Evolutionary conservation across 2,888 invertebrate genomes (phyloP).

Genomic region (Stegophylla sp.): DNA sequence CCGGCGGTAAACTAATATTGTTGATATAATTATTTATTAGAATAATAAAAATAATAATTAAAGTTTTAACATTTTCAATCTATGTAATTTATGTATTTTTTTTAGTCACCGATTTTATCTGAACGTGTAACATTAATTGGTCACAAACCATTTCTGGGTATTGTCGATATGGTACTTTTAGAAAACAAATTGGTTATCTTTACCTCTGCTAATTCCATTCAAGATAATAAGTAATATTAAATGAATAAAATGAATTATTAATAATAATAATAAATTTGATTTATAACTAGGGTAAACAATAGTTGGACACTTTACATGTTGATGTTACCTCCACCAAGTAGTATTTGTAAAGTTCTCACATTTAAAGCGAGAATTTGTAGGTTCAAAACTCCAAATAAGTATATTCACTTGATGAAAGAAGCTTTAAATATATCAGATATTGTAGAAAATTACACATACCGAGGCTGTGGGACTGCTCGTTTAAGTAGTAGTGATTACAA

Average conservation of each 20-base stretch:
- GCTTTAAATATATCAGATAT: constrained; percentile 71
- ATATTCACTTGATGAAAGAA: constrained; percentile 76
- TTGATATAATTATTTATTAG: not conserved
- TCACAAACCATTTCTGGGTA: constrained; percentile 73
- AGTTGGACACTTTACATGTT: constrained; percentile 78
- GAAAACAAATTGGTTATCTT: constrained; percentile 68
- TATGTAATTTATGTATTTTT: not conserved
- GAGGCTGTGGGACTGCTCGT: constrained; percentile 43
- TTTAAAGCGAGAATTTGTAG: constrained; percentile 73
- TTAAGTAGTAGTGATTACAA: constrained; percentile 32
- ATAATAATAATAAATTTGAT: not conserved
- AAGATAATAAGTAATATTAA: constrained; percentile 50
- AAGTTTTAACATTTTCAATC: not conserved
- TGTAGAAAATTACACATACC: constrained; percentile 66
- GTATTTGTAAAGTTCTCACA: constrained; percentile 75
- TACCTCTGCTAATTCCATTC: constrained; percentile 65
- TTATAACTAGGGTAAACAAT: constrained; percentile 39
- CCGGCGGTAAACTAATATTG: constrained; percentile 15
- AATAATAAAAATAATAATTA: not conserved
- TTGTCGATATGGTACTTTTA: constrained; percentile 68
- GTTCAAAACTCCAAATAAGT: constrained; percentile 72
- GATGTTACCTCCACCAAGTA: constrained; percentile 71
- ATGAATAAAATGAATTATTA: constrained; percentile 17
- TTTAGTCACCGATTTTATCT: constrained; percentile 61
- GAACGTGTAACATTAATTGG: constrained; percentile 75